Conservation (phyloP, 2,888 invertebrate genomes). For the Eilema griseolum region DNA sequence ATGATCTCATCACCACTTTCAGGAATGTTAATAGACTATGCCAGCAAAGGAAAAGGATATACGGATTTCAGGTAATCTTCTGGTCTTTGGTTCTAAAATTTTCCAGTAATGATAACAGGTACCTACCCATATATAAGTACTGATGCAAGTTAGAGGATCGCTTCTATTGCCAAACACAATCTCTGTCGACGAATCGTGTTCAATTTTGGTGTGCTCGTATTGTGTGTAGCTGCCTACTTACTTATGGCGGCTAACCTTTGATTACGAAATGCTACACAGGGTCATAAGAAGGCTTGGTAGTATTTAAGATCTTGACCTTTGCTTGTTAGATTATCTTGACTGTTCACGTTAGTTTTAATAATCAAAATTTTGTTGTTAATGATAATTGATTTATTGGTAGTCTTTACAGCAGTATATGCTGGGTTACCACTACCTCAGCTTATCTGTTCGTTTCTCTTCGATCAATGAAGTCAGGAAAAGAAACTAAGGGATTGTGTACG, state of each 20-base stretch:
- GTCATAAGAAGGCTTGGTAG: neutral
- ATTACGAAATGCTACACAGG: neutral
- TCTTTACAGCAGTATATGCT: too few relatives aligned
- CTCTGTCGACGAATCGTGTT: neutral
- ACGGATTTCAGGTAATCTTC: conserved; percentile 90
- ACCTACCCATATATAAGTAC: too few relatives aligned
- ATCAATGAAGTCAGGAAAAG: too few relatives aligned
- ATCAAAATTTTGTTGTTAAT: neutral
- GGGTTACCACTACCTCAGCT: too few relatives aligned
- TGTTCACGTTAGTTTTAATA: neutral
- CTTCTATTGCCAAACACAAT: neutral
- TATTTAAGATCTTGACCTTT: neutral
- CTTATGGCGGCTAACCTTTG: neutral
- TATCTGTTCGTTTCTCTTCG: too few relatives aligned
- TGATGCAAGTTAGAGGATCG: neutral
- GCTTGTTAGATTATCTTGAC: neutral
- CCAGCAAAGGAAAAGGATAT: conserved; percentile 90
- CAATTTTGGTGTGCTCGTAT: neutral
- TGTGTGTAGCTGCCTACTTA: neutral
- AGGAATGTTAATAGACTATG: conserved; percentile 91
- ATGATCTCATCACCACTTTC: conserved; percentile 93
- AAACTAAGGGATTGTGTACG: too few relatives aligned
- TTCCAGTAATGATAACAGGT: neutral
- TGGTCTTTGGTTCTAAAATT: neutral
- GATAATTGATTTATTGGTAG: too few relatives aligned